Evolutionary conservation across 1,140 invertebrate genomes (phyloP), one percentile per base, ranked within the genome.

Genomic region (Cydia strobilella): DNA sequence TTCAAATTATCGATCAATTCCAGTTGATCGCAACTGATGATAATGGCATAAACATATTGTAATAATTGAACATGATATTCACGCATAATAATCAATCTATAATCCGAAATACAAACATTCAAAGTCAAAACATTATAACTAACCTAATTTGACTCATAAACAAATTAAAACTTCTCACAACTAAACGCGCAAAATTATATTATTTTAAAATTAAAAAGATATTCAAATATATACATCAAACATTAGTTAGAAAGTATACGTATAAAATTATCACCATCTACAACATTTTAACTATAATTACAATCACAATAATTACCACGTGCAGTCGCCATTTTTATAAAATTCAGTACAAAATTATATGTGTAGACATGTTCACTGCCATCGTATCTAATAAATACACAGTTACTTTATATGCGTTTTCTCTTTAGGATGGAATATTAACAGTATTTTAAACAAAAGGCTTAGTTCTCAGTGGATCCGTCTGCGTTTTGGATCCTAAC

Each of bases 401-500:
- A 75, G 63, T 18, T 51, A 51, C 51, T 59, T 59, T 7, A 9
- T 20, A n/a, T 7, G 45, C 15, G 12, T 48, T n/a, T 23, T 23
- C 12, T 75, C 59, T 69, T 72, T 25, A 31, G 86, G 54, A 59
- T 18, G n/a, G n/a, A 6, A 31, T 31, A 31, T 31, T 51, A 51
- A 51, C 18, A 59, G 6, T 20, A 59, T 20, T 15, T 51, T 78
- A 90, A 75, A 90, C 86, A 27, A 92, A 80, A 20, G 89, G 89
- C 66, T 91, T 90, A 0, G 75, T 86, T 78, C 88, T 78, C 7
- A 87, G 79, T 71, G 91, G 76, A 78, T 90, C 83, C 10, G 86
- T 77, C 39, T 90, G 88, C 0, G 90, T 90, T 20, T 92, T 91
- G 25, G 90, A 91, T 62, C 90, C 74, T 75, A 78, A 82, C 35